Conservation (phyloP, 2,888 invertebrate species). For the Melanophora roralis region DNA sequence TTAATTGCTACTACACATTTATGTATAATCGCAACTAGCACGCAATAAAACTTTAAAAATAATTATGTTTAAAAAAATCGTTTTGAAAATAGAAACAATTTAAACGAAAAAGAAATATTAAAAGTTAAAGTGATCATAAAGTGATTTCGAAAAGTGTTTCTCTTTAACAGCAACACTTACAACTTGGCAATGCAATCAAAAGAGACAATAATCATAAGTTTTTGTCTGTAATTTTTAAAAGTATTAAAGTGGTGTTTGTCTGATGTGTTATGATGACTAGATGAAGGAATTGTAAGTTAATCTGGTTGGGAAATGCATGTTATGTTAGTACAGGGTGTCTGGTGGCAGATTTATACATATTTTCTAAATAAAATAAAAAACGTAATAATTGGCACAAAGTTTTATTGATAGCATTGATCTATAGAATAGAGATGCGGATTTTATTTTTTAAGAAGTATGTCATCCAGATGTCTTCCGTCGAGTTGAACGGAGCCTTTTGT, state of each 20-base stretch:
- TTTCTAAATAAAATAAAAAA: too few relatives aligned
- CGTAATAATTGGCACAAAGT: too few relatives aligned
- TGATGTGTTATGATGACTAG: background rate
- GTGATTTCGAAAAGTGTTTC: constrained; percentile 43
- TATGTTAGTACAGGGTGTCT: background rate
- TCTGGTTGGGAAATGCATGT: background rate
- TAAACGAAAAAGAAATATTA: constrained; percentile 3
- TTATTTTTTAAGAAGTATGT: too few relatives aligned
- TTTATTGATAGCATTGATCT: too few relatives aligned
- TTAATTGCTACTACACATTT: constrained; percentile 56
- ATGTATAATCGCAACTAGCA: constrained; percentile 48
- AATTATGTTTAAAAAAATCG: constrained; percentile 31
- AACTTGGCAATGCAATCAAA: constrained; percentile 27
- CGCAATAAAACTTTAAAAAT: constrained; percentile 57
- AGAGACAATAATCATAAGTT: constrained; percentile 38
- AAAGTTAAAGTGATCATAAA: constrained; percentile 32
- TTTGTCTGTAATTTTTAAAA: background rate
- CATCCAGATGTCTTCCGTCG: too few relatives aligned
- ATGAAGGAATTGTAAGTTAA: background rate
- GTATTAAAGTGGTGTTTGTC: background rate
- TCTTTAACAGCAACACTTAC: constrained; percentile 17
- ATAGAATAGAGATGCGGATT: too few relatives aligned
- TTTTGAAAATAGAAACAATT: constrained; percentile 2
- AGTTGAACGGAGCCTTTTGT: too few relatives aligned
- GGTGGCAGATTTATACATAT: too few relatives aligned